Percentiles rank a stretch among this genome's conserved stretches.
Evolutionary conservation across 2,113 vertebrate genomes (phyloP).

Genomic region (Apistogramma diplotaenia): DNA sequence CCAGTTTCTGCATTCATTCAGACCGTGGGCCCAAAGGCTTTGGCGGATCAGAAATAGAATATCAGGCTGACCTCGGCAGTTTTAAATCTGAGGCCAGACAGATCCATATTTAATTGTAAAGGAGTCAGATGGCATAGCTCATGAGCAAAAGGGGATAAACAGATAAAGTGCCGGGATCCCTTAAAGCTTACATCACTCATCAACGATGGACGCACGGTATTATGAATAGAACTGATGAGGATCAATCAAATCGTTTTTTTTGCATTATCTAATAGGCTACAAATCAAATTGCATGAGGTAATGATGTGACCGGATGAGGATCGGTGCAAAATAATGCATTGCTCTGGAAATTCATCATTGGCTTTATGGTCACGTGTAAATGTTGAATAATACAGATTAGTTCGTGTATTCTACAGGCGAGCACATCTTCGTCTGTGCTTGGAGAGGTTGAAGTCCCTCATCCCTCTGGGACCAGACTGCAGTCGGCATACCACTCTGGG

Average conservation of each 20-base stretch:
- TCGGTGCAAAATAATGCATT: background rate
- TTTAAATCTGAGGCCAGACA: conserved; percentile 30
- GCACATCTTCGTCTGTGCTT: conserved; percentile 95
- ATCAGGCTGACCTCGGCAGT: conserved; percentile 30
- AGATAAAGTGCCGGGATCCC: conserved; percentile 4
- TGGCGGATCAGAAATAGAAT: conserved; percentile 37
- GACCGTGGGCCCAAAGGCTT: conserved; percentile 15
- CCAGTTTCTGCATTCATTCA: conserved; percentile 26
- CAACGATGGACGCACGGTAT: background rate
- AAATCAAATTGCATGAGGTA: conserved; percentile 9
- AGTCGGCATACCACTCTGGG: conserved; percentile 95
- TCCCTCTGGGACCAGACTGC: conserved; percentile 92
- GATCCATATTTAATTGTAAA: conserved; percentile 27
- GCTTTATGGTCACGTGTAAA: background rate
- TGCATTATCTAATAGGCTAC: background rate
- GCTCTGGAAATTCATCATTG: background rate
- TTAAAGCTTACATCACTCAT: conserved; percentile 8
- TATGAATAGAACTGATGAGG: background rate
- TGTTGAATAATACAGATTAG: background rate
- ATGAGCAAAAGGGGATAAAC: conserved; percentile 19
- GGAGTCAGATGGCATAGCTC: conserved; percentile 13
- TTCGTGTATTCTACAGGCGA: conserved; percentile 76
- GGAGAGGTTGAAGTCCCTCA: conserved; percentile 94
- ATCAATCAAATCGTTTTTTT: background rate
- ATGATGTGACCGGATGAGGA: conserved; percentile 1